phyloP scores from a whole-genome alignment of 2,888 invertebrate species.

The Dusona sp. region DNA sequence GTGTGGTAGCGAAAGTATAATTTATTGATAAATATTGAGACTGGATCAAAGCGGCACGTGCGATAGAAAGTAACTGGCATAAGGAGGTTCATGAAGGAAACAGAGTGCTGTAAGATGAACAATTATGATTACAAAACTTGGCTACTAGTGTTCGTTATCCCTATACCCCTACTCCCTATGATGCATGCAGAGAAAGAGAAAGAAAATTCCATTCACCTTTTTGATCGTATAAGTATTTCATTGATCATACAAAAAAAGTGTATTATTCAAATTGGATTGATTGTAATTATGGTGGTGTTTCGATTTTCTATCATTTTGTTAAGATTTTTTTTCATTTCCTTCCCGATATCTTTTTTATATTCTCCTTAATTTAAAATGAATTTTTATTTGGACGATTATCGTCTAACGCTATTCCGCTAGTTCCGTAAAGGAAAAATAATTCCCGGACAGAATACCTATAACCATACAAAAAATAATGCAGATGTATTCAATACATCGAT shows the following conservation, averaged over 20 bases:
- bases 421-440: background rate
- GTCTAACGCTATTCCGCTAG: background rate
- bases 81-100: conserved; percentile 23
- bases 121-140: conserved; percentile 36
- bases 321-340: background rate
- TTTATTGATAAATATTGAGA: background rate
- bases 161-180: background rate
- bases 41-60: conserved; percentile 11
- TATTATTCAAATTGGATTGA: background rate
- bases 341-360: background rate
- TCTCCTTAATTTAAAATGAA: background rate
- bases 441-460: background rate
- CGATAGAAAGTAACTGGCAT: conserved; percentile 23
- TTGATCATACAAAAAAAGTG: background rate
- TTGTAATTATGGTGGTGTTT: background rate
- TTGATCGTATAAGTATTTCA: background rate
- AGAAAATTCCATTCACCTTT: background rate
- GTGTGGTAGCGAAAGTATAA: background rate
- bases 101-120: conserved; percentile 29
- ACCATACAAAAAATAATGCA: background rate
- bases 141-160: conserved; percentile 21
- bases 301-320: background rate
- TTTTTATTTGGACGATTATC: background rate
- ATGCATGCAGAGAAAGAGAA: background rate
- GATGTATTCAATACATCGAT: background rate